These are phyloP conservation scores for Morelia viridis DNA, from an alignment of 2,797 vertebrate genomes.

Conservation along the genomic window DNA sequence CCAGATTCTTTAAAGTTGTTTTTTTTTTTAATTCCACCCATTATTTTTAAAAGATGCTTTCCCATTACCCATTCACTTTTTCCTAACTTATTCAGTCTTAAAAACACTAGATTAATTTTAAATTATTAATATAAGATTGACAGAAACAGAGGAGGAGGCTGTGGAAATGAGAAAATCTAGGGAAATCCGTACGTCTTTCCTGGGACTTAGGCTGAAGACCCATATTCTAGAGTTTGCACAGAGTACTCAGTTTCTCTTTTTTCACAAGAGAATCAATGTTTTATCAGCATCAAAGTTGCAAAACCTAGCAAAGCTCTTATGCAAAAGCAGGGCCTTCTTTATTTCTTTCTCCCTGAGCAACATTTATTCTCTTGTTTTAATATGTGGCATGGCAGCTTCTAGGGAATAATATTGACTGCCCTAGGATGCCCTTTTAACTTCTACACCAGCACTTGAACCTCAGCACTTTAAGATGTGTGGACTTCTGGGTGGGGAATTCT, in stretches of 20 bases:
- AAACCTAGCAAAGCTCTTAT: not conserved
- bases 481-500: no score
- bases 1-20: not conserved
- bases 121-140: not conserved
- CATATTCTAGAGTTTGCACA: not conserved
- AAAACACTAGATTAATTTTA: not conserved
- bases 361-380: not conserved
- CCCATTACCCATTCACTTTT: not conserved
- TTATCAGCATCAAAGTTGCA: not conserved
- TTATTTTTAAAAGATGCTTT: not conserved
- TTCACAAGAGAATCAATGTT: not conserved
- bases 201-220: not conserved
- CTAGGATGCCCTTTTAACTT: not conserved
- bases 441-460: not conserved
- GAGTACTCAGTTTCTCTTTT: not conserved
- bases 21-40: not conserved
- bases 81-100: not conserved
- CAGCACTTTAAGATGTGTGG: no score
- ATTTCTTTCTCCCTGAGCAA: not conserved
- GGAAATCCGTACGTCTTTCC: not conserved
- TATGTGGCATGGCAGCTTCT: not conserved
- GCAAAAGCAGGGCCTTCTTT: not conserved
- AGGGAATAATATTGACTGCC: not conserved
- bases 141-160: not conserved
- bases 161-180: not conserved